These are phyloP conservation scores for Drosophila triauraria DNA, from an alignment of 1,140 invertebrate species.

Conservation along the genomic window DNA sequence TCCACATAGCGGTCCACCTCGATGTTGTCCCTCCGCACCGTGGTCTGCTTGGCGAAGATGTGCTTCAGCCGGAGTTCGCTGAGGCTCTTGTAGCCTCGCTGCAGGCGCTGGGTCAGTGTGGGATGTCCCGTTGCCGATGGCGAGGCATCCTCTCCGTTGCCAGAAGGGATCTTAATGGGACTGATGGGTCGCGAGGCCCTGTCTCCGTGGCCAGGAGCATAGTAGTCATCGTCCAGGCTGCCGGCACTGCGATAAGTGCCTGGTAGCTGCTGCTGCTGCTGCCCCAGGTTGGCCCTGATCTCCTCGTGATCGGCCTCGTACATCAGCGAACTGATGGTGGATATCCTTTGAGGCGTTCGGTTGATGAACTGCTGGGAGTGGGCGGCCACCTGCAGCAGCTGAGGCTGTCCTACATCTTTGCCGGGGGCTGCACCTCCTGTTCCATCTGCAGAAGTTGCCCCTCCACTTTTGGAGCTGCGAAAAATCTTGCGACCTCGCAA, in stretches of 20 bases:
- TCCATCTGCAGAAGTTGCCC: too few relatives aligned
- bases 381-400: conserved; percentile 21
- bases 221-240: conserved; percentile 77
- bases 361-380: conserved; percentile 75
- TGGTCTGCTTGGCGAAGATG: conserved; percentile 75
- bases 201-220: conserved; percentile 50
- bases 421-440: background rate
- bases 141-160: background rate
- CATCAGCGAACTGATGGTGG: conserved; percentile 79
- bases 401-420: conserved; percentile 2
- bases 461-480: too few relatives aligned
- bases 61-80: conserved; percentile 76
- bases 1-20: conserved; percentile 72
- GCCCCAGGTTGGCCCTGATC: background rate
- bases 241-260: conserved; percentile 70
- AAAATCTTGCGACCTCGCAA: conserved; percentile 74
- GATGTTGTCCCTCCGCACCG: conserved; percentile 63
- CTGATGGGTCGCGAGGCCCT: conserved; percentile 60
- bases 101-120: conserved; percentile 59
- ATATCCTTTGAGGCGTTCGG: conserved; percentile 73
- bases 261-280: conserved; percentile 23
- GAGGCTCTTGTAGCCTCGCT: conserved; percentile 73
- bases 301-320: conserved; percentile 35
- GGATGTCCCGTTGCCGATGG: background rate
- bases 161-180: conserved; percentile 50